Evolutionary conservation across 2,113 vertebrate genomes (phyloP), one percentile per base, ranked within the genome.

Genomic region (Cyanoderma ruficeps): DNA sequence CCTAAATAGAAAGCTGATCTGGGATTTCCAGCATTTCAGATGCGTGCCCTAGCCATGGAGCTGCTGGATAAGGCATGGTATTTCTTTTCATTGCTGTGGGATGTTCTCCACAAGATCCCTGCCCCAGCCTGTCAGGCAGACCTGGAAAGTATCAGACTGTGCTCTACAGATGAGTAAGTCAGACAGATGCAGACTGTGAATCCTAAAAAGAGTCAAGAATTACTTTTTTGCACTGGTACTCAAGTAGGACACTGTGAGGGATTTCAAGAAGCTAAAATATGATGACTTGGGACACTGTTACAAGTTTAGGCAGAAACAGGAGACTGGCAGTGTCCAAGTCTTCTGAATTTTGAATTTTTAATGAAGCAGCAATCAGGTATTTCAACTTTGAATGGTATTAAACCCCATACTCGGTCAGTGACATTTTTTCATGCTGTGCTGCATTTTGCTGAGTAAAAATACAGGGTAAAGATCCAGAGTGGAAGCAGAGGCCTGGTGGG

Each of bases 381-480:
- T 68, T 90, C 44, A 76, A 9, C 33, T 50, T 50, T 12, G 33
- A 55, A 61, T 30, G 25, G 5, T 42, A 25, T 55, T 91, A 74
- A 84, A 71, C 37, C 25, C 18, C 25, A 25, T 1, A 21, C 28
- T 20, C 0, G 0, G 8, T 22, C 52, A 56, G 44, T 41, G 70
- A 57, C 10, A 23, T 23, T 59, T 67, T 70, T 79, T 76, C 23
- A 56, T 25, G 27, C 35, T 50, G 7, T 70, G 44, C 39, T n/a
- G 28, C 15, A 13, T 82, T 65, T 81, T 57, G 47, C 81, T 4
- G 1, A 22, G 15, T 13, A 7, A 24, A 80, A 69, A 76, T 8
- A 24, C 24, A 67, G 47, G 42, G 31, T 70, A 49, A 90, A 70
- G 11, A 41, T 77, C 75, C 63, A 83, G 67, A 65, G 18, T n/a